Conservation (phyloP, 2,113 vertebrate species). For the Bungarus multicinctus region DNA sequence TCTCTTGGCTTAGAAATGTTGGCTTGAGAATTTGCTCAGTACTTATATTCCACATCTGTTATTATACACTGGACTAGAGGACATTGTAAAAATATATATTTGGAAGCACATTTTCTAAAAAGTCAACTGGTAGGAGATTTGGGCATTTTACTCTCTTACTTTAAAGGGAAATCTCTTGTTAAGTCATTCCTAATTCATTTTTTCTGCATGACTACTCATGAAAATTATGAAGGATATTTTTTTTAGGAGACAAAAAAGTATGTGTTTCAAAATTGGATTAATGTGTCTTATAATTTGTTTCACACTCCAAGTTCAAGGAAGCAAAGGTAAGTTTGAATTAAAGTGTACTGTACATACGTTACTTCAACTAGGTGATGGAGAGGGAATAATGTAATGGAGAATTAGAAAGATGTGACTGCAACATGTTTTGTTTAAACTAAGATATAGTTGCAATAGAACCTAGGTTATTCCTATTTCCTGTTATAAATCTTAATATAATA, state of each 20-base stretch:
- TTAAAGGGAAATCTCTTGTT: constrained; percentile 15
- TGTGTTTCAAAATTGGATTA: constrained; percentile 75
- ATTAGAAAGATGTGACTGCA: not conserved
- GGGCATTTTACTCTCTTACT: not conserved
- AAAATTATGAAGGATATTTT: constrained; percentile 54
- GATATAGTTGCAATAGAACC: not conserved
- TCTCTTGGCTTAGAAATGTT: constrained; percentile 13
- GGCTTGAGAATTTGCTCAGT: not conserved
- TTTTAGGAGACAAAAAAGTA: constrained; percentile 56
- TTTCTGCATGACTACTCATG: constrained; percentile 44
- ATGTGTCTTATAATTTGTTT: constrained; percentile 72
- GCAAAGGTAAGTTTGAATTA: constrained; percentile 76
- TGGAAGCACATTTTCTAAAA: constrained; percentile 21
- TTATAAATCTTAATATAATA: not conserved
- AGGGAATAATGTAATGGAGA: not conserved
- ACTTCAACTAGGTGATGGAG: not conserved
- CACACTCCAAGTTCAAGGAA: constrained; percentile 71
- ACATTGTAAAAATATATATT: constrained; percentile 20
- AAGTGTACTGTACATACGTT: constrained; percentile 8
- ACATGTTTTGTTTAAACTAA: not conserved
- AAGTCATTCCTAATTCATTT: constrained; percentile 33
- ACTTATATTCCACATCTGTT: constrained; percentile 26
- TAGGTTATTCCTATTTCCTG: not conserved
- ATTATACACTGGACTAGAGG: constrained; percentile 3
- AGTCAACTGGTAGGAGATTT: not conserved